Conservation (phyloP, 2,888 invertebrate genomes). For the Apomyelois bistriatella region DNA sequence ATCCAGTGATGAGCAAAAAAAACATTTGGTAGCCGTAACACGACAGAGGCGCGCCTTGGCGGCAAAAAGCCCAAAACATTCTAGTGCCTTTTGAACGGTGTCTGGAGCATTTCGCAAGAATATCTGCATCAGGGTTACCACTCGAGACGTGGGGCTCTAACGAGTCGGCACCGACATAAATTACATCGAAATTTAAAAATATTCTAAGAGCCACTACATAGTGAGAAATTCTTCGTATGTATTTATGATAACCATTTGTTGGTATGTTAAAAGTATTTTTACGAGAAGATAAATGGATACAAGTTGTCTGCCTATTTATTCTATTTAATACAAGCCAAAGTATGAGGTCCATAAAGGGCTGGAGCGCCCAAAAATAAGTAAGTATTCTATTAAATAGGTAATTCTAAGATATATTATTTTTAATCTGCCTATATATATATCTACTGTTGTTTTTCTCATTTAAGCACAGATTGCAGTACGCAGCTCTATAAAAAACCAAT, state of each 20-base stretch:
- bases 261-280: too few species aligned
- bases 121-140: conserved; percentile 38
- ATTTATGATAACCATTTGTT: not conserved
- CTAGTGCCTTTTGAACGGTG: conserved; percentile 50
- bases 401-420: too few species aligned
- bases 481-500: too few species aligned
- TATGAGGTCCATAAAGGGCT: too few species aligned
- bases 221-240: not conserved
- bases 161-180: conserved; percentile 38
- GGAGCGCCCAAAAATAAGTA: too few species aligned
- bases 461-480: too few species aligned
- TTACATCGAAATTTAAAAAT: conserved; percentile 20
- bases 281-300: too few species aligned
- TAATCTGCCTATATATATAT: too few species aligned
- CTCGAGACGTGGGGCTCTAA: conserved; percentile 51
- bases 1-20: conserved; percentile 2
- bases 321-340: too few species aligned
- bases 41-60: conserved; percentile 42
- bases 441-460: too few species aligned
- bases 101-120: conserved; percentile 50
- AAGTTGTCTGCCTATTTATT: too few species aligned
- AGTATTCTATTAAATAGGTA: too few species aligned
- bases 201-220: conserved; percentile 13
- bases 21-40: conserved; percentile 28
- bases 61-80: conserved; percentile 52